Evolutionary conservation across 2,888 invertebrate genomes (phyloP).

Genomic region (Pseudoips prasinana): DNA sequence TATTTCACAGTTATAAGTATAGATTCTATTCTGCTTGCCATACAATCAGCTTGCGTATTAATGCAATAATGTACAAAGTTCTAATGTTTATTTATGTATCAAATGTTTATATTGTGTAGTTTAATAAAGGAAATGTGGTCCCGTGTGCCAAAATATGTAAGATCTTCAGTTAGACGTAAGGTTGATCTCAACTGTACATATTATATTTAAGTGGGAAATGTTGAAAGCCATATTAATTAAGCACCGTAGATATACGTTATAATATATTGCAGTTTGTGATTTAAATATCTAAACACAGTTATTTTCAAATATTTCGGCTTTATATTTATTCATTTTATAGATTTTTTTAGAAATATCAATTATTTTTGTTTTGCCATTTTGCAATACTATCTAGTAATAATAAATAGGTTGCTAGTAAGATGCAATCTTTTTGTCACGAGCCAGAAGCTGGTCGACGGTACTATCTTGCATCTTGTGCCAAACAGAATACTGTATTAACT

Average conservation of each 20-base stretch:
- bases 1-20: conserved; percentile 20
- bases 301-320: neutral
- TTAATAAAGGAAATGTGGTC: conserved; percentile 58
- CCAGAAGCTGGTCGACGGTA: too few relatives aligned
- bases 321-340: too few relatives aligned
- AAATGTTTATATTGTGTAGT: conserved; percentile 38
- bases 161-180: conserved; percentile 71
- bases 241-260: conserved; percentile 24
- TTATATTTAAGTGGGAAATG: conserved; percentile 35
- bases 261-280: conserved; percentile 35
- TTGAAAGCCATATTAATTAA: conserved; percentile 42
- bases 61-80: conserved; percentile 43
- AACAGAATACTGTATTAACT: too few relatives aligned
- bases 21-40: conserved; percentile 32
- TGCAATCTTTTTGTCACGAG: too few relatives aligned
- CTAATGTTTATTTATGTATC: conserved; percentile 34
- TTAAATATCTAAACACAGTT: conserved; percentile 3
- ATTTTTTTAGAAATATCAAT: too few relatives aligned
- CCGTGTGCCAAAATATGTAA: conserved; percentile 76
- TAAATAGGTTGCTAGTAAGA: too few relatives aligned
- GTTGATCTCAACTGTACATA: conserved; percentile 80
- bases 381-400: too few relatives aligned
- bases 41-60: conserved; percentile 28
- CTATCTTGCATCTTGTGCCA: too few relatives aligned
- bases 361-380: too few relatives aligned